phyloP scores from a whole-genome alignment of 2,888 invertebrate genomes.

The Iphiclides podalirius region DNA sequence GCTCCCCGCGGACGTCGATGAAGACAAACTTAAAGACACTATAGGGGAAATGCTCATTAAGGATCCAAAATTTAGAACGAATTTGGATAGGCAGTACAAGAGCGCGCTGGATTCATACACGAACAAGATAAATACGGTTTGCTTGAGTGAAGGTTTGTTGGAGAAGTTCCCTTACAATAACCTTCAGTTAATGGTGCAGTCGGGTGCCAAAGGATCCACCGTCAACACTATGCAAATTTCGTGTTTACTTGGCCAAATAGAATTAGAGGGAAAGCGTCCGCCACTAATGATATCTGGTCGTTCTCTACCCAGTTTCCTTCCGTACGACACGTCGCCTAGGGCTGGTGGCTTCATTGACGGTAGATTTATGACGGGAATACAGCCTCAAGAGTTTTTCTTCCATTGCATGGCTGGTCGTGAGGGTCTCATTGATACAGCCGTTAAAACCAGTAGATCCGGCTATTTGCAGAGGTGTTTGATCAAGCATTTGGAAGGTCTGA shows the following conservation, averaged over 20 bases:
- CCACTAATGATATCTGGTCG: constrained; percentile 96
- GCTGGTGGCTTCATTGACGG: constrained; percentile 98
- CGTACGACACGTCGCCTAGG: constrained; percentile 92
- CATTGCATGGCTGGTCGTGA: constrained; percentile 99
- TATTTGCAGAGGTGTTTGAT: constrained; percentile 98
- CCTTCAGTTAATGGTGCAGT: constrained; percentile 98
- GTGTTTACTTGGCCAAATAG: constrained; percentile 97
- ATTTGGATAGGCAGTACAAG: constrained; percentile 92
- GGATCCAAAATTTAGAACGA: constrained; percentile 88
- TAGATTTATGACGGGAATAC: constrained; percentile 98
- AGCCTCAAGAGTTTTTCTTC: constrained; percentile 98
- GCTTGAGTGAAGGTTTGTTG: constrained; percentile 91
- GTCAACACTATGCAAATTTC: constrained; percentile 99
- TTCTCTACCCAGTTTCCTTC: constrained; percentile 93
- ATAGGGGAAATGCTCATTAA: constrained; percentile 85
- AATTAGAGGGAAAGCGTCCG: constrained; percentile 98
- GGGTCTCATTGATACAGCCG: constrained; percentile 99
- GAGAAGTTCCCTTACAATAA: constrained; percentile 96
- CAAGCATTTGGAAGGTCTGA: constrained; percentile 98
- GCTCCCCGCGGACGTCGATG: constrained; percentile 78
- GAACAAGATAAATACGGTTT: constrained; percentile 93
- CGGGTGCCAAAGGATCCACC: constrained; percentile 99
- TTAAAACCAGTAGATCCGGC: constrained; percentile 99
- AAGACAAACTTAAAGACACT: constrained; percentile 81
- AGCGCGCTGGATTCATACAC: constrained; percentile 88